Evolutionary conservation across 1,140 invertebrate genomes (phyloP).

Genomic region (Apis dorsata): DNA sequence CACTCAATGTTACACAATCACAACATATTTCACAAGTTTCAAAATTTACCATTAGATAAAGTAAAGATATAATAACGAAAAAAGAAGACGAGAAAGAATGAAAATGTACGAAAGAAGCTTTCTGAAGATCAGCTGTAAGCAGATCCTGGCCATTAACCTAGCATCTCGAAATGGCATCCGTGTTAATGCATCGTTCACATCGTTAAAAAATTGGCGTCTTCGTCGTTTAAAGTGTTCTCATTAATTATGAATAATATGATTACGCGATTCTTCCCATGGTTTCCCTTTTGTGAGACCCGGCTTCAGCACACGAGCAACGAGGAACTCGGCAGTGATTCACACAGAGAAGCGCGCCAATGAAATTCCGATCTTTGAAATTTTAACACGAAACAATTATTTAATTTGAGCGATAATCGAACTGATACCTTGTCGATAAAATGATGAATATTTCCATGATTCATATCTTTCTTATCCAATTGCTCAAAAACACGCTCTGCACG

Average conservation of each 20-base stretch:
- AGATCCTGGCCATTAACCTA: background rate
- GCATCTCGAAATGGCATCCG: slow-evolving; percentile 33
- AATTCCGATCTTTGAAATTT: slow-evolving; percentile 27
- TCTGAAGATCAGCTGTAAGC: background rate
- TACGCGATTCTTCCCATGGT: slow-evolving; percentile 68
- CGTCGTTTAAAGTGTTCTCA: slow-evolving; percentile 26
- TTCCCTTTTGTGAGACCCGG: slow-evolving; percentile 66
- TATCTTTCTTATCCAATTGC: background rate
- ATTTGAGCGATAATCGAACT: background rate
- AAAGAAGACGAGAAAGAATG: background rate
- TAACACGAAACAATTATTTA: background rate
- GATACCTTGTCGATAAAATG: background rate
- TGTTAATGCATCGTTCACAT: slow-evolving; percentile 57
- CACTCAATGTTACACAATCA: too few relatives aligned
- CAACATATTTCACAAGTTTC: background rate
- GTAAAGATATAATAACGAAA: background rate
- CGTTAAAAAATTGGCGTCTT: slow-evolving; percentile 47
- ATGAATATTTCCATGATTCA: background rate
- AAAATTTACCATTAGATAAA: background rate
- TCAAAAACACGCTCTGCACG: background rate
- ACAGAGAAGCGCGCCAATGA: slow-evolving; percentile 25
- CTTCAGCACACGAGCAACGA: background rate
- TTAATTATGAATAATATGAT: slow-evolving; percentile 74
- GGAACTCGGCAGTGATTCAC: slow-evolving; percentile 10
- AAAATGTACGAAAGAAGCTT: background rate